Percentiles rank a stretch among this genome's conserved stretches.
phyloP scores from a whole-genome alignment of 2,113 vertebrate species.

The Psophia crepitans region DNA sequence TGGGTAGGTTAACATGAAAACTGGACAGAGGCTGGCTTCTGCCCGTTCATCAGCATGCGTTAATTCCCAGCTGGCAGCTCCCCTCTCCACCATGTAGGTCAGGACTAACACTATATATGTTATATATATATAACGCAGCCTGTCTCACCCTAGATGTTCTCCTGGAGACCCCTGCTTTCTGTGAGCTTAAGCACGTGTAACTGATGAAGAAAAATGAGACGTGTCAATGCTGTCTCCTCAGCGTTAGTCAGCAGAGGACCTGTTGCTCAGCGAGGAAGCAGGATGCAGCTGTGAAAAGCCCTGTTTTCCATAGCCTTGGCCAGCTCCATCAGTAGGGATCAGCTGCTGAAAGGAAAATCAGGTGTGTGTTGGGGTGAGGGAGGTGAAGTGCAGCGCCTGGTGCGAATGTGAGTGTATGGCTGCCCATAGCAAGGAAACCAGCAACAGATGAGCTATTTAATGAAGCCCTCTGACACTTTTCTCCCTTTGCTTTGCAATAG shows the following conservation, averaged over 20 bases:
- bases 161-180: neutral
- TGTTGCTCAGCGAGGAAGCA: neutral
- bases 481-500: neutral
- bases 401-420: too few species aligned
- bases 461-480: neutral
- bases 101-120: rapidly evolving
- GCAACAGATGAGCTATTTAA: neutral
- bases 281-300: neutral
- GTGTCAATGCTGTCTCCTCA: neutral
- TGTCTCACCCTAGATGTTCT: neutral
- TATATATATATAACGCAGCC: rapidly evolving
- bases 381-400: neutral
- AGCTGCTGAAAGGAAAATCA: neutral
- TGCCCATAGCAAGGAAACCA: neutral
- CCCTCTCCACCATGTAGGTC: neutral
- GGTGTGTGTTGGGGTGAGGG: neutral
- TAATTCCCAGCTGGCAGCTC: neutral
- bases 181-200: neutral
- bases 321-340: neutral
- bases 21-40: neutral
- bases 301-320: neutral
- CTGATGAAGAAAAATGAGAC: neutral
- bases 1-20: neutral
- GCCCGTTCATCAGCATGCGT: neutral
- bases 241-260: rapidly evolving